These are phyloP conservation scores for Buceros bicornis DNA, from an alignment of 2,797 vertebrate genomes.

Conservation along the genomic window DNA sequence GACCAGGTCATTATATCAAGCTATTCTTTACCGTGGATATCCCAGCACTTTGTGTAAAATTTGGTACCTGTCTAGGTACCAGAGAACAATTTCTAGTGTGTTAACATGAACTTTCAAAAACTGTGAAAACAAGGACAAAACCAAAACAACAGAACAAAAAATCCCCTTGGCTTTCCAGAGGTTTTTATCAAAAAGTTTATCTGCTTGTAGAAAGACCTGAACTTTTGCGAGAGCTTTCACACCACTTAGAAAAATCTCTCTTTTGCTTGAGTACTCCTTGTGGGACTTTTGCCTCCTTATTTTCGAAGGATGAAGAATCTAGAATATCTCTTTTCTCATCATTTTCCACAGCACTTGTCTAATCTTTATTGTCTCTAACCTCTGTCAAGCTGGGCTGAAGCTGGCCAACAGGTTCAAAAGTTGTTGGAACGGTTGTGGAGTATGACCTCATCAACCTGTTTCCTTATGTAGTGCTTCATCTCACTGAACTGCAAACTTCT, in stretches of 20 bases:
- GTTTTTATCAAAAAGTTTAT: not conserved
- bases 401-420: not conserved
- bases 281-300: not conserved
- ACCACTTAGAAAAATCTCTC: not conserved
- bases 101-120: not conserved
- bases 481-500: not conserved
- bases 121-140: not conserved
- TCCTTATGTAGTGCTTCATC: not conserved
- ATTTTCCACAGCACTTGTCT: not conserved
- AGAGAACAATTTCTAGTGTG: not conserved
- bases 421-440: not conserved
- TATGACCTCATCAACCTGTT: not conserved
- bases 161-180: fast-evolving
- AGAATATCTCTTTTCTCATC: not conserved
- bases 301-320: not conserved
- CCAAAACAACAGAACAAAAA: not conserved
- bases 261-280: not conserved
- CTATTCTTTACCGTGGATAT: not conserved
- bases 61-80: not conserved
- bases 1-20: not conserved
- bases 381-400: not conserved
- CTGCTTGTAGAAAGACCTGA: not conserved
- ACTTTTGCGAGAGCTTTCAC: not conserved
- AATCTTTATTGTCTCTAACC: not conserved
- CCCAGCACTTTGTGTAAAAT: not conserved